Evolutionary conservation across 2,113 vertebrate species (phyloP).

Genomic region (Nesoenas mayeri): DNA sequence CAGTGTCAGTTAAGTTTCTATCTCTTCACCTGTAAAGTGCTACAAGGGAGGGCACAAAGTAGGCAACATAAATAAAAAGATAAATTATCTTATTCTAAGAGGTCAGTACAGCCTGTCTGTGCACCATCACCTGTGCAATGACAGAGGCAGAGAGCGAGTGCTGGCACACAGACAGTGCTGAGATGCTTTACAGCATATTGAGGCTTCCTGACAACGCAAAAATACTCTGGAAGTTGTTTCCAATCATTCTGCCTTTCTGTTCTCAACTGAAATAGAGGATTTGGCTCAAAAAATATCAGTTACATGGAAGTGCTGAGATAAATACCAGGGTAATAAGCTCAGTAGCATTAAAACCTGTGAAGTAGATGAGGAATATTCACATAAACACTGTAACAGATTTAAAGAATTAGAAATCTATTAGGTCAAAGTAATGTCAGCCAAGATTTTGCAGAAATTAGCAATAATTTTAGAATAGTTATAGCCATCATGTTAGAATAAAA

Average conservation of each 20-base stretch:
- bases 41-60: background rate
- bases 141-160: background rate
- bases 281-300: constrained; percentile 11
- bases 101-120: background rate
- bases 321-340: background rate
- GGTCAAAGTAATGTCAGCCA: background rate
- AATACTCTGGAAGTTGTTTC: background rate
- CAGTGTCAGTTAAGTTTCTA: background rate
- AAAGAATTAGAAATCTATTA: constrained; percentile 23
- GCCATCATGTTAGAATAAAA: background rate
- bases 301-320: background rate
- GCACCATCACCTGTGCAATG: background rate
- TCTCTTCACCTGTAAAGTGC: background rate
- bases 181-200: background rate
- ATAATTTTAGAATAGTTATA: background rate
- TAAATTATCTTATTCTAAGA: background rate
- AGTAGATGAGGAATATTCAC: background rate
- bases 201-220: constrained; percentile 13
- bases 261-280: constrained; percentile 1
- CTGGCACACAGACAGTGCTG: background rate
- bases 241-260: background rate
- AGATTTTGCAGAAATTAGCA: background rate
- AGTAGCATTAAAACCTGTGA: background rate
- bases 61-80: background rate
- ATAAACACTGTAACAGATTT: background rate